Evolutionary conservation across 1,140 invertebrate genomes (phyloP), one percentile per base, ranked within the genome.

Genomic region (Meteorus sp.): DNA sequence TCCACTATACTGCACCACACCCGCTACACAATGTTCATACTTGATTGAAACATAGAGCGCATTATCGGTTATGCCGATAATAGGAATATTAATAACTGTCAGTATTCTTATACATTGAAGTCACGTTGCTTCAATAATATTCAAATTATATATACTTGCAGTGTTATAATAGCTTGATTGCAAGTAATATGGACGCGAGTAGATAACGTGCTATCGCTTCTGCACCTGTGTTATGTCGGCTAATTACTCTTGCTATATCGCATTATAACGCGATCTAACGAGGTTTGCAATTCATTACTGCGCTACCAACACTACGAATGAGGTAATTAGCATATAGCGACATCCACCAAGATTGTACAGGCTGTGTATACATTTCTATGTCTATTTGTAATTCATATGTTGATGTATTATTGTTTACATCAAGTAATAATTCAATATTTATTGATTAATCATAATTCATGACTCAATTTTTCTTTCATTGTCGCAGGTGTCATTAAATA

Each of bases 261-360:
- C 41, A 48, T 57, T 50, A 50, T 25, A 50, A 44, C 22, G 19
- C 25, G 41, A 56, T 41, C 43, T 43, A 57, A 57, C 29, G 55
- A 50, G 55, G 55, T 57, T 57, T 57, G 48, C 55, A 57, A 57
- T 57, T 57, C 55, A 57, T 57, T 57, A 57, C 55, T n/a, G n/a
- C n/a, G n/a, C n/a, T n/a, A 33, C 29, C 15, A 20, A 37, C 31
- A 11, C 15, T 47, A 54, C 22, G 27, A n/a, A 15, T 31, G 43
- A 3, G 31, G 27, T 57, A 57, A 57, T 57, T 47, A 48, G 22
- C 55, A 50, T 57, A 35, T 33, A 20, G 43, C 45, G 43, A 33
- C 45, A 50, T 31, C 47, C 47, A 6, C 22, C 22, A 15, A 39
- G 53, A 45, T 45, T 45, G 53, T 45, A 22, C 29, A 17, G 5